Base-by-base conservation (phyloP, 2,888 invertebrate species). In the Diaprepes abbreviatus region DNA sequence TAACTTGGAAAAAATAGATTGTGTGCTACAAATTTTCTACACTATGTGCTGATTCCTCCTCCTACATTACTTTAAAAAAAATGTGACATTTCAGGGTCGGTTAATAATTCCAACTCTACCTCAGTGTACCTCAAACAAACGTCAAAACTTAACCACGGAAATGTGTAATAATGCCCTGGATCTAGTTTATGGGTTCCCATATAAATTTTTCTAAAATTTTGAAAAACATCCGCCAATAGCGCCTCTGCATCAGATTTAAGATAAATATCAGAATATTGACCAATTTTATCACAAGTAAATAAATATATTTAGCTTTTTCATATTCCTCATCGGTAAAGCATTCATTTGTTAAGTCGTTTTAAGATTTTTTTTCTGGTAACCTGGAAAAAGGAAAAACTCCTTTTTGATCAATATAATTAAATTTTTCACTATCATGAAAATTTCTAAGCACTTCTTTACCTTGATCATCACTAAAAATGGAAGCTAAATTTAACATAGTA, bases 121-220 rank as follows among this genome's bases (percentile, higher is more conserved):
- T 24, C 12, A 10, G 58, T 65, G 4, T 16, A 19, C 10, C 16
- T 17, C 4, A 63, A 1, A 21, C 16, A 16, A 28, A 50, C 58
- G 16, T 40, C 17, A 31, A 14, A 58, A 21, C 21, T 24, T 24
- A 58, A 1, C 2, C 38, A 38, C 4, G 40, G 40, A 38, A 21
- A 6, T n/a, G 58, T 58, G 16, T 60, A 59, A 45, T 40, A 67
- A 14, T 62, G 54, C 2, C 52, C 59, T 33, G 67, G 78, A 68
- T 79, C 79, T 3, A 79, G 40, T 1, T 63, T 65, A 55, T 80
- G 80, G 3, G 48, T 35, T 1, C n/a, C n/a, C n/a, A 35, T n/a
- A 35, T n/a, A 35, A n/a, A n/a, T n/a, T 35, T 35, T 5, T 35
- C 10, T 35, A 35, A 35, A 35, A 10, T n/a, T 4, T 35, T 35